Evolutionary conservation across 1,140 invertebrate genomes (phyloP).

Genomic region (Eubasilissa regina): DNA sequence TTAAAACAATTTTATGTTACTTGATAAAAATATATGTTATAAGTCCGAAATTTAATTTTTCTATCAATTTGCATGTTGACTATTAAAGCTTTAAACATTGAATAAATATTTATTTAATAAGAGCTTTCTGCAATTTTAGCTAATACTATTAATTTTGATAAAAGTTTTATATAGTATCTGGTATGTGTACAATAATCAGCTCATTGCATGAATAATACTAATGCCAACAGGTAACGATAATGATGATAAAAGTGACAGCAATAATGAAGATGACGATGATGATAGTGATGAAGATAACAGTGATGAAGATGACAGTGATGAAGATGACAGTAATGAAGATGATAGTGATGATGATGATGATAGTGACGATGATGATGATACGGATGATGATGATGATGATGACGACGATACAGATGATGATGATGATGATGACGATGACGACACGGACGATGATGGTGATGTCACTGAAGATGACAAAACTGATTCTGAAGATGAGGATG

Average conservation of each 20-base stretch:
- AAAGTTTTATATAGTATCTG: slow-evolving; percentile 27
- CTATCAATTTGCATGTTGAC: slow-evolving; percentile 36
- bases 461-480: slow-evolving; percentile 72
- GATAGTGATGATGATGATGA: slow-evolving; percentile 66
- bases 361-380: slow-evolving; percentile 69
- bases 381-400: slow-evolving; percentile 71
- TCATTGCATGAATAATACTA: slow-evolving; percentile 74
- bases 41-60: neutral
- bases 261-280: slow-evolving; percentile 66
- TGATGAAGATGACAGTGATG: slow-evolving; percentile 70
- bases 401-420: slow-evolving; percentile 68
- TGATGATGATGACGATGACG: slow-evolving; percentile 67
- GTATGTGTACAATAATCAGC: slow-evolving; percentile 26
- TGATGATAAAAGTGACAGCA: slow-evolving; percentile 68
- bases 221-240: slow-evolving; percentile 74
- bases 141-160: slow-evolving; percentile 10
- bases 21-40: slow-evolving; percentile 1
- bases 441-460: slow-evolving; percentile 69
- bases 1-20: slow-evolving; percentile 11
- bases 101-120: slow-evolving; percentile 17
- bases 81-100: slow-evolving; percentile 22
- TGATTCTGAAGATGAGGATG: slow-evolving; percentile 69
- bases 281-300: slow-evolving; percentile 67
- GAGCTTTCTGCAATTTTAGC: slow-evolving; percentile 34
- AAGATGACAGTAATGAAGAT: slow-evolving; percentile 67